Percentiles rank a stretch among this genome's conserved stretches.
These are phyloP conservation scores for Channa argus DNA, from an alignment of 2,113 vertebrate genomes.

Conservation along the genomic window DNA sequence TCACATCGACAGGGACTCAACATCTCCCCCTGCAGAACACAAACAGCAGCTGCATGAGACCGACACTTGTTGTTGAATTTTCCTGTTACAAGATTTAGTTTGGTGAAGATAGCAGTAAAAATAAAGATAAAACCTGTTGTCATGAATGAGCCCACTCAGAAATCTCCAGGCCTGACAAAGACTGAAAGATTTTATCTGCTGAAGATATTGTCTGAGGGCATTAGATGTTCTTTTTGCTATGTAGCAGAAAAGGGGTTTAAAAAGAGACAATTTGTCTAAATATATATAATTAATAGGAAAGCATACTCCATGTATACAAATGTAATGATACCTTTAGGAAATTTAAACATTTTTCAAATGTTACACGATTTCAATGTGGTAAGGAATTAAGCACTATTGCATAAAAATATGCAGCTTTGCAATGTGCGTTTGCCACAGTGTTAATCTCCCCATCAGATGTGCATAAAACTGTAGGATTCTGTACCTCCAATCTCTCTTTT, in stretches of 20 bases:
- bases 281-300: too few relatives aligned
- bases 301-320: too few relatives aligned
- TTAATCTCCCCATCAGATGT: too few relatives aligned
- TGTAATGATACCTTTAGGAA: too few relatives aligned
- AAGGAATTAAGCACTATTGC: too few relatives aligned
- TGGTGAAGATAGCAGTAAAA: conserved; percentile 7
- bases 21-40: conserved; percentile 86
- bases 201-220: neutral
- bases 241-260: neutral
- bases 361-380: too few relatives aligned
- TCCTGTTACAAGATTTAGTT: neutral
- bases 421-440: too few relatives aligned
- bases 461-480: too few relatives aligned
- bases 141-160: neutral
- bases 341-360: too few relatives aligned
- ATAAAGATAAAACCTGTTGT: neutral
- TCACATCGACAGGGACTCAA: conserved; percentile 89
- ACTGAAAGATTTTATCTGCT: conserved; percentile 4
- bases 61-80: conserved; percentile 12
- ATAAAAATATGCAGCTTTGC: too few relatives aligned
- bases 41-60: conserved; percentile 27
- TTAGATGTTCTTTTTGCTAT: neutral
- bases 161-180: neutral
- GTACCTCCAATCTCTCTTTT: too few relatives aligned
- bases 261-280: too few relatives aligned